Evolutionary conservation across 2,797 vertebrate genomes (phyloP), one percentile per base, ranked within the genome.

Genomic region (Pangasius macronema): DNA sequence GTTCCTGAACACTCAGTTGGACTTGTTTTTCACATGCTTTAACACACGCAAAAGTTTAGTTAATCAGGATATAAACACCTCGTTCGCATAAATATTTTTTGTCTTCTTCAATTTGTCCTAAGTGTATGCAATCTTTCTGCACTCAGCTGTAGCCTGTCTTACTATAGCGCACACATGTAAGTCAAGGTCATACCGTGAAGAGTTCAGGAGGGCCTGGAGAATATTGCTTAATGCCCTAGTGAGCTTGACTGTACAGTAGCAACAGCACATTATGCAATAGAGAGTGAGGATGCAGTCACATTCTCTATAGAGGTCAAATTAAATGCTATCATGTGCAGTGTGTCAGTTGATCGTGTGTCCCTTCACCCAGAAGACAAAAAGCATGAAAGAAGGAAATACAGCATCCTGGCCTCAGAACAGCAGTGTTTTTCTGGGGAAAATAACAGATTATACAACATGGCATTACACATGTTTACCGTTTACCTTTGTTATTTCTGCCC

Each of bases 261-360:
- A 87, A 59, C 46, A 68, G 39, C 73, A 85, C 46, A 80, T 90
- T 80, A 82, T 59, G 68, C 51, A 86, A 83, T 18, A 68, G 51
- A 57, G 20, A 57, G 68, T 82, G n/a, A 59, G 3, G 18, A 51
- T 42, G 36, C 9, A 73, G 83, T 85, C 53, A 81, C 83, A 81
- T 81, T 85, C 39, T 73, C 76, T 72, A 39, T 20, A 33, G 61
- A 42, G 61, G 9, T 80, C 75, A 80, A 4, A 79, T 0, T 22
- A 33, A 63, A 51, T n/a, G 42, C 30, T 65, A 36, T 67, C 73
- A 59, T 22, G 46, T 59, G 33, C 42, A 55, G 33, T 24, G 22
- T 79, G 13, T 77, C 63, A 85, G 27, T 53, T 42, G 33, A 81
- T 59, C 5, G 0, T 14, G 30, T 39, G 10, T 59, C 24, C 20